Base-by-base conservation (phyloP, 2,797 vertebrate genomes). In the Sternarchorhynchus goeldii region DNA sequence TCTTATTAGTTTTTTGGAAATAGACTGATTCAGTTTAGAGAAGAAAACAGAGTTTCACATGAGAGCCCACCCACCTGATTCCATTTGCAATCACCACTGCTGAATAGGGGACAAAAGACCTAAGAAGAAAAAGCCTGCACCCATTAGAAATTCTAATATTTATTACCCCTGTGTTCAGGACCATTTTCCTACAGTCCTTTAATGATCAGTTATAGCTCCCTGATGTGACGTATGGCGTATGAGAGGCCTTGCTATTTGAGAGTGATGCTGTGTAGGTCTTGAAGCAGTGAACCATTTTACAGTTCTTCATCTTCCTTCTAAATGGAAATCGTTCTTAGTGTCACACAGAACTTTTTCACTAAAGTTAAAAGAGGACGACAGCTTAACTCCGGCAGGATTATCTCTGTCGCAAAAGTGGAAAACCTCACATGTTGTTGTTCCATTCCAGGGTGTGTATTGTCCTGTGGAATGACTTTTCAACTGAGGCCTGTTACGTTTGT, bases 51-150 rank as follows among this genome's bases (percentile, higher is more conserved):
- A 16, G 17, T 70, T 62, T n/a, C 59, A 55, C 68, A 36, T 71
- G 39, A 71, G 67, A 21, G n/a, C 32, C 60, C 50, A n/a, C 68
- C 50, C 68, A 65, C 59, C 20, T 41, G 59, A 72, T 57, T 65
- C 25, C n/a, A 10, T 17, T 72, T 64, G n/a, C 55, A 25, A 55
- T 70, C 14, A 62, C 31, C 67, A 39, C 20, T 55, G 34, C 29
- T 32, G 21, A 57, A 32, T 20, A 5, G 31, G 69, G 34, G 31
- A 29, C 21, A 53, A 45, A 65, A n/a, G 14, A 6, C 8, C 59
- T 31, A 25, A 41, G 68, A 71, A 21, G 39, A 39, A 3, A 32
- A 7, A 55, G 45, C 18, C 16, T 31, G 25, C 17, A 25, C 20
- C 25, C 31, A 55, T 31, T 69, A 31, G 41, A 69, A 55, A 69